Base-by-base conservation (phyloP, 2,888 invertebrate genomes). In the Drosophila nr. perissopoda region DNA sequence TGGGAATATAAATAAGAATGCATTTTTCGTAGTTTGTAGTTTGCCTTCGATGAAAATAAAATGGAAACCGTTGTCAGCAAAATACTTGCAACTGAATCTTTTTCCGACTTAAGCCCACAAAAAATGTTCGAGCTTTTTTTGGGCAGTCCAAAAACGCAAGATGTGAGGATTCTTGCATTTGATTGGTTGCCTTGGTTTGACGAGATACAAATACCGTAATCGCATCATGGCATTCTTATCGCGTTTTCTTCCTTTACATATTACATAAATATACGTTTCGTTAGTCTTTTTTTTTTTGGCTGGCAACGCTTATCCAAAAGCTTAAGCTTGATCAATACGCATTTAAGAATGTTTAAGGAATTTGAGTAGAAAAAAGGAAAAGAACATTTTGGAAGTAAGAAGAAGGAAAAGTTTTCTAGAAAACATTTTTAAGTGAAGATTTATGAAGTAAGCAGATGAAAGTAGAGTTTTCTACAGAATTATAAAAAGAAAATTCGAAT, bases 11-110 rank as follows among this genome's bases (percentile, higher is more conserved):
- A 77, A 68, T 64, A 69, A 54, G 63, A 81, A 69, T 78, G 78
- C 78, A 78, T 78, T 78, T 80, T 56, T 53, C 61, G 68, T 65
- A 67, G 34, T 38, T 54, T 59, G 65, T 61, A 53, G 60, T 62
- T 74, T 42, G 48, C 48, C 53, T 33, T 36, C 59, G 48, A 45
- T 59, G 57, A 33, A 69, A 63, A 54, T 59, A 52, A 61, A 63
- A 63, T 66, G 49, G 69, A 61, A 73, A 11, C 73, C 63, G 42
- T 21, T 58, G 59, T 64, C 63, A 79, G 60, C 57, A 61, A 60
- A 79, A 62, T 61, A 61, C 69, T 52, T 40, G 72, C 36, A 71
- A 54, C 25, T 36, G 42, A 33, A 49, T 53, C n/a, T 21, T 25
- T 25, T n/a, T 6, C n/a, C 49, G 67, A 56, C 65, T 60, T 68